These are phyloP conservation scores for Wiebesia pumilae DNA, from an alignment of 1,140 invertebrate species.

Conservation along the genomic window DNA sequence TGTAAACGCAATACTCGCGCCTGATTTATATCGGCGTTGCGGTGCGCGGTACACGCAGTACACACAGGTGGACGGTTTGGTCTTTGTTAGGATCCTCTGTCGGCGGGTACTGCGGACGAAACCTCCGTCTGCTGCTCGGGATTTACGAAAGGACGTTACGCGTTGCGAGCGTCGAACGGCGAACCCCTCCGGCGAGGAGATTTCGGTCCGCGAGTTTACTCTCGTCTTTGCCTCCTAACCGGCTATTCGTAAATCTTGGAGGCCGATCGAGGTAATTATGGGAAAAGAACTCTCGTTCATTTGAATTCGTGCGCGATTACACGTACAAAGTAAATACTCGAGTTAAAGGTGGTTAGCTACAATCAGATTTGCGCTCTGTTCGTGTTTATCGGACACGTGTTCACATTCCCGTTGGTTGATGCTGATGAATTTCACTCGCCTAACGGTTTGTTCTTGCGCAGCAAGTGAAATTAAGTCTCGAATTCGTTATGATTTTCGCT, in stretches of 20 bases:
- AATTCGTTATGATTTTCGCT: not conserved
- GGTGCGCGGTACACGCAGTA: not conserved
- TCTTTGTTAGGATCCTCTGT: not conserved
- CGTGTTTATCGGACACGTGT: too few relatives aligned
- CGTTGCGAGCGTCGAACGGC: not conserved
- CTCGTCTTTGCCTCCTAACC: not conserved
- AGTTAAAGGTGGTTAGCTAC: not conserved
- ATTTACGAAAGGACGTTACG: not conserved
- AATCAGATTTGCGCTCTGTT: not conserved
- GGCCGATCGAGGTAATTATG: slow-evolving; percentile 4
- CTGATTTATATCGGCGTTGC: not conserved
- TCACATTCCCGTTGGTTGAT: not conserved
- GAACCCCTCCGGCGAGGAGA: not conserved
- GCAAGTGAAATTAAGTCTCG: not conserved
- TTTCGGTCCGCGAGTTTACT: not conserved
- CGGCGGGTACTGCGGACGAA: too few relatives aligned
- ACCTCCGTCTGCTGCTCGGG: too few relatives aligned
- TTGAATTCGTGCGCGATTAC: slow-evolving; percentile 9
- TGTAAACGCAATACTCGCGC: not conserved
- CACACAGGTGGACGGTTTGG: not conserved
- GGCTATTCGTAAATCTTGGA: not conserved
- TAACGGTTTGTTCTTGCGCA: not conserved
- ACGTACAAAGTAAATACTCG: not conserved
- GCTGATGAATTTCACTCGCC: not conserved
- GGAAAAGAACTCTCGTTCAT: slow-evolving; percentile 1